Conservation (phyloP, 2,888 invertebrate genomes). For the Protophormia terraenovae region DNA sequence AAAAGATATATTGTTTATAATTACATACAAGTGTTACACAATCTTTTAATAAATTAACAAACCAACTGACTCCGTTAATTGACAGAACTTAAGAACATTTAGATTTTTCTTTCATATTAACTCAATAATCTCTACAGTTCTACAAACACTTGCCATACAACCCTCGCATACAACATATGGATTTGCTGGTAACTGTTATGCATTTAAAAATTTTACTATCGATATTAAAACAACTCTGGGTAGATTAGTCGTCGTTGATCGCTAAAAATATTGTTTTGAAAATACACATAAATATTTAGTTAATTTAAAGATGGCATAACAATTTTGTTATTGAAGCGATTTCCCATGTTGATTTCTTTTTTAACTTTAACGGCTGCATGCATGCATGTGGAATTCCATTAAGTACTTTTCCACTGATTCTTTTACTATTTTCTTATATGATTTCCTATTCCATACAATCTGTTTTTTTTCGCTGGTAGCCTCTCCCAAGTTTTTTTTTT, state of each 20-base stretch:
- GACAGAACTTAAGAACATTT: no score
- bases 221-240: not conserved
- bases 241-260: not conserved
- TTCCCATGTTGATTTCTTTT: conserved; percentile 51
- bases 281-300: not conserved
- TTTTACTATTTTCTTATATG: not conserved
- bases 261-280: conserved; percentile 21
- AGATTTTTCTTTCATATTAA: no score
- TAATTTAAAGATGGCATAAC: conserved; percentile 26
- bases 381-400: conserved; percentile 51
- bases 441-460: not conserved
- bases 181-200: not conserved
- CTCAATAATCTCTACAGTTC: no score
- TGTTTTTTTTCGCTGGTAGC: conserved; percentile 25
- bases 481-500: conserved; percentile 45
- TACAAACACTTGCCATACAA: not conserved
- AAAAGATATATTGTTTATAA: no score
- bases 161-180: not conserved
- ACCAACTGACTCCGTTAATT: no score
- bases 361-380: conserved; percentile 8
- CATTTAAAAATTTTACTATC: not conserved
- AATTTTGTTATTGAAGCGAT: conserved; percentile 53
- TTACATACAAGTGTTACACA: no score
- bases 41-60: no score
- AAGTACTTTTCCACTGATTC: conserved; percentile 20